Percentiles rank a stretch among this genome's conserved stretches.
Conservation (phyloP, 2,113 vertebrate genomes). For the Ariopsis seemanni region DNA sequence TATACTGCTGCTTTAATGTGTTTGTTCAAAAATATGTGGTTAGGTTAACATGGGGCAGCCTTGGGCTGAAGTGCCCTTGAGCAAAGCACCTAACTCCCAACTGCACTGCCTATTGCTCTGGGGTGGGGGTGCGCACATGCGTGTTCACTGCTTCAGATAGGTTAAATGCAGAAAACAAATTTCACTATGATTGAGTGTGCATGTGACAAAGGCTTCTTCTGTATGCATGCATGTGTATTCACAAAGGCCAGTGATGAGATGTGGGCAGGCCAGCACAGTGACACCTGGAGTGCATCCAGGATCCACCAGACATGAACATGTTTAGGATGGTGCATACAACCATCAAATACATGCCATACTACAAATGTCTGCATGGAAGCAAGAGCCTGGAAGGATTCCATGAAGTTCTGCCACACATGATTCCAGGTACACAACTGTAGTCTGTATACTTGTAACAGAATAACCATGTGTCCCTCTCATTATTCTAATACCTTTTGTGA, state of each 20-base stretch:
- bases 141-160: too few species aligned
- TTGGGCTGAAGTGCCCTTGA: too few species aligned
- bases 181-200: too few species aligned
- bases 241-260: conserved; percentile 32
- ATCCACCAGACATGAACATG: conserved; percentile 37
- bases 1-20: too few species aligned
- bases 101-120: too few species aligned
- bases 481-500: conserved; percentile 12
- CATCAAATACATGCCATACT: conserved; percentile 42
- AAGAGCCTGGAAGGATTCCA: conserved; percentile 45
- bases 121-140: too few species aligned
- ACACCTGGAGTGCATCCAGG: conserved; percentile 45
- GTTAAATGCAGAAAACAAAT: too few species aligned
- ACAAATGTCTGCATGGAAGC: neutral
- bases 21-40: too few species aligned
- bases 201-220: neutral
- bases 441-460: neutral
- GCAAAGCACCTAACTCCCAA: too few species aligned
- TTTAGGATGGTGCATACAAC: conserved; percentile 31
- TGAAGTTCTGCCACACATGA: neutral
- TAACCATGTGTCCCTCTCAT: neutral
- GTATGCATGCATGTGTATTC: neutral
- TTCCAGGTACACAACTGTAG: too few species aligned
- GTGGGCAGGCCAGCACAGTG: conserved; percentile 26
- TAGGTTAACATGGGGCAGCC: too few species aligned